Evolutionary conservation across 2,888 invertebrate species (phyloP).

Genomic region (Pammene aurita): DNA sequence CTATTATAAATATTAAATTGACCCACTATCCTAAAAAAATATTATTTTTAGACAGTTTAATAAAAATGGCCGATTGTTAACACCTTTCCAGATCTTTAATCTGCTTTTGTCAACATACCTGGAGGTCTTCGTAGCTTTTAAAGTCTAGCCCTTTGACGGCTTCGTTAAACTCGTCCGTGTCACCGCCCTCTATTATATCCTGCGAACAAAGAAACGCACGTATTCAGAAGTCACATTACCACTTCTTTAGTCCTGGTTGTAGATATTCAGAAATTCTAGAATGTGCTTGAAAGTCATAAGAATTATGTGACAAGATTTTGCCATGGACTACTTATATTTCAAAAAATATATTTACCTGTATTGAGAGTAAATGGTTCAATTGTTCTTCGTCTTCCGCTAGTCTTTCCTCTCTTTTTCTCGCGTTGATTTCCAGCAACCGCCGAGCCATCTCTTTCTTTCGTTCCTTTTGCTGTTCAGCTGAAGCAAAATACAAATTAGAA

Average conservation of each 20-base stretch:
- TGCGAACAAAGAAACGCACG: constrained; percentile 48
- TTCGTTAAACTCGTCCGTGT: constrained; percentile 88
- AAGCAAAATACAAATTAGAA: constrained; percentile 6
- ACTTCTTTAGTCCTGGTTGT: no score
- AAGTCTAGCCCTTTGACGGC: constrained; percentile 90
- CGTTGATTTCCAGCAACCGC: constrained; percentile 94
- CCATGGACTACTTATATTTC: no score
- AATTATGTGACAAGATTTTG: no score
- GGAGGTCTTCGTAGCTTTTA: constrained; percentile 90
- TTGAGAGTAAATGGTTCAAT: constrained; percentile 88
- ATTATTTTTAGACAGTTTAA: no score
- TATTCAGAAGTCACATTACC: background rate
- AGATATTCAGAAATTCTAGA: no score
- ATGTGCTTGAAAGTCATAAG: no score
- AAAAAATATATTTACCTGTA: constrained; percentile 80
- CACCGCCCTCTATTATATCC: constrained; percentile 87
- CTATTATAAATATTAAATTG: no score
- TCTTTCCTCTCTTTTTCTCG: constrained; percentile 93
- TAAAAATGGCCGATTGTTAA: no score
- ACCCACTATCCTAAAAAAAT: no score
- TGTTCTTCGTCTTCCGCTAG: constrained; percentile 95
- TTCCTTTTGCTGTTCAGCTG: constrained; percentile 92
- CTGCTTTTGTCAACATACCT: constrained; percentile 75
- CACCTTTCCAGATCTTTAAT: background rate
- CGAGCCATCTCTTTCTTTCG: constrained; percentile 93